Evolutionary conservation across 2,888 invertebrate species (phyloP).

Genomic region (Cybosia mesomella): DNA sequence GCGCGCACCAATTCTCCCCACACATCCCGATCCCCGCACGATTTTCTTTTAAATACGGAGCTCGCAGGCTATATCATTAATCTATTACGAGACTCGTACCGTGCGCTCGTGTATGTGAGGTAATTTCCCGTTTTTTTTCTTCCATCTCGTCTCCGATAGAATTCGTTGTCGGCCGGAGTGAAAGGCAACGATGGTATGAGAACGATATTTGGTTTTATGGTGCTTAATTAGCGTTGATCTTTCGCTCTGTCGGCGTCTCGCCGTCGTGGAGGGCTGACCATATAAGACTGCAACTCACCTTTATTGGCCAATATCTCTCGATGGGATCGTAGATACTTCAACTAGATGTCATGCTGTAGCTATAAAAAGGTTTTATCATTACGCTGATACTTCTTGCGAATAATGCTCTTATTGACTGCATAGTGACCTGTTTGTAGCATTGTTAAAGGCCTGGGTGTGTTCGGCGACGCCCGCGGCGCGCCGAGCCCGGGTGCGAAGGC

Average conservation of each 20-base stretch:
- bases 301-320: conserved; percentile 74
- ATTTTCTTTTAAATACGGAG: conserved; percentile 76
- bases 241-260: conserved; percentile 73
- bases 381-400: conserved; percentile 41
- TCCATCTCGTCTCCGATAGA: conserved; percentile 63
- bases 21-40: conserved; percentile 57
- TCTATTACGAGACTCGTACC: conserved; percentile 79
- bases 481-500: conserved; percentile 63
- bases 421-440: conserved; percentile 29
- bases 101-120: conserved; percentile 74
- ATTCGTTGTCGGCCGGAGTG: conserved; percentile 72
- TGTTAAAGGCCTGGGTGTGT: conserved; percentile 49
- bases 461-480: conserved; percentile 60
- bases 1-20: conserved; percentile 63
- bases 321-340: conserved; percentile 71
- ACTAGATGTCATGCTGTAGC: conserved; percentile 69
- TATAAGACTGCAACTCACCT: conserved; percentile 70
- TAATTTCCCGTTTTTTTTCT: conserved; percentile 69
- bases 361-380: conserved; percentile 60
- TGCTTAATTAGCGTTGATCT: conserved; percentile 82
- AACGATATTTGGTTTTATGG: conserved; percentile 83
- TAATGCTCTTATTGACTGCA: conserved; percentile 45
- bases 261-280: conserved; percentile 60
- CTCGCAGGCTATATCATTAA: conserved; percentile 83
- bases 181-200: conserved; percentile 77